These are phyloP conservation scores for Camponotus vicinus DNA, from an alignment of 1,140 invertebrate species.

Conservation along the genomic window DNA sequence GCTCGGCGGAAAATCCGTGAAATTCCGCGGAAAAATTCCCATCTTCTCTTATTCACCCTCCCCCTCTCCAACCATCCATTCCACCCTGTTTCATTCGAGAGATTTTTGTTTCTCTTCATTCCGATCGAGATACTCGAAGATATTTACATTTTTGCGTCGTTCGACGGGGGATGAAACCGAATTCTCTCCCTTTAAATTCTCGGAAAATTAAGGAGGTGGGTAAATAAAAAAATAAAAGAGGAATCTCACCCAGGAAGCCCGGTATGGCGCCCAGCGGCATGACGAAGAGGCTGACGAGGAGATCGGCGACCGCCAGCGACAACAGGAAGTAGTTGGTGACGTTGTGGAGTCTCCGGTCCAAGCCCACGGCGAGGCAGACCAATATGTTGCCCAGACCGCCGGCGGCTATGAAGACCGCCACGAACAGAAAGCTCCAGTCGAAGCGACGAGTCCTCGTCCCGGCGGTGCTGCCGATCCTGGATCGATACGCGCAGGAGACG, in stretches of 20 bases:
- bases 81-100: neutral
- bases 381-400: constrained; percentile 96
- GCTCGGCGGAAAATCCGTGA: neutral
- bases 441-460: constrained; percentile 66
- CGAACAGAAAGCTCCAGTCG: constrained; percentile 93
- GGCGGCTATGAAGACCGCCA: constrained; percentile 93
- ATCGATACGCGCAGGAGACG: constrained; percentile 70
- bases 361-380: constrained; percentile 95
- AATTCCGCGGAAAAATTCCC: neutral
- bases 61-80: neutral
- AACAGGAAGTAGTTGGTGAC: constrained; percentile 98
- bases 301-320: constrained; percentile 96
- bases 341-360: constrained; percentile 95
- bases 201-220: neutral
- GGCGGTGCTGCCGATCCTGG: constrained; percentile 45
- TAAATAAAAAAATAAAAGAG: neutral
- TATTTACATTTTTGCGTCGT: neutral
- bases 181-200: neutral
- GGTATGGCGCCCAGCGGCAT: constrained; percentile 96
- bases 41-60: too few relatives aligned
- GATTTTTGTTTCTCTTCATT: neutral
- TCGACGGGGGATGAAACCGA: neutral
- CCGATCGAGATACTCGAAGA: neutral
- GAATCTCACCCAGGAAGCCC: constrained; percentile 93
- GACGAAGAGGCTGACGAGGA: constrained; percentile 95